Conservation (phyloP, 1,140 invertebrate species). For the Chrysoperla carnea region DNA sequence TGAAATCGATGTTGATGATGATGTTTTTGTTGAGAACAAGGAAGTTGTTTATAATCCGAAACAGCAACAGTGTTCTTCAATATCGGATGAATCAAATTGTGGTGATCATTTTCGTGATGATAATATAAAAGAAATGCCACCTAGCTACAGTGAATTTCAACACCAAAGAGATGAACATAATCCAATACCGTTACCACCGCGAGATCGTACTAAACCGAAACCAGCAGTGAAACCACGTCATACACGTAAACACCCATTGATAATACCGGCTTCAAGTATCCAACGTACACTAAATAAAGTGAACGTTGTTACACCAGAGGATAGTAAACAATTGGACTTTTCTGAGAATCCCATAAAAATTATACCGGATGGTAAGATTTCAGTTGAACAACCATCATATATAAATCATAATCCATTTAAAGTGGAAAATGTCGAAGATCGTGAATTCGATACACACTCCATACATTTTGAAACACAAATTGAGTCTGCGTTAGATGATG, state of each 20-base stretch:
- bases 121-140: neutral
- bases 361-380: neutral
- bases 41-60: neutral
- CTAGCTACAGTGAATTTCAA: neutral
- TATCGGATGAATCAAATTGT: neutral
- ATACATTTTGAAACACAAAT: conserved; percentile 37
- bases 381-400: neutral
- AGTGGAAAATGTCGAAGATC: conserved; percentile 13
- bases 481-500: conserved; percentile 38
- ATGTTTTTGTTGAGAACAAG: neutral
- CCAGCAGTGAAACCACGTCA: conserved; percentile 52
- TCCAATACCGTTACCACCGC: conserved; percentile 65
- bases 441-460: conserved; percentile 12
- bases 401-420: conserved; percentile 13
- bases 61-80: neutral
- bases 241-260: conserved; percentile 73
- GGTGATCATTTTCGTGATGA: neutral
- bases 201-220: conserved; percentile 52
- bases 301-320: conserved; percentile 20
- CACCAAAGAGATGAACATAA: conserved; percentile 31
- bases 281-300: conserved; percentile 42
- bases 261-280: conserved; percentile 46
- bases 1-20: neutral
- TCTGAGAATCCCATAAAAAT: neutral
- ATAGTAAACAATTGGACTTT: neutral